phyloP scores from a whole-genome alignment of 2,113 vertebrate genomes.

The Nothoprocta perdicaria region DNA sequence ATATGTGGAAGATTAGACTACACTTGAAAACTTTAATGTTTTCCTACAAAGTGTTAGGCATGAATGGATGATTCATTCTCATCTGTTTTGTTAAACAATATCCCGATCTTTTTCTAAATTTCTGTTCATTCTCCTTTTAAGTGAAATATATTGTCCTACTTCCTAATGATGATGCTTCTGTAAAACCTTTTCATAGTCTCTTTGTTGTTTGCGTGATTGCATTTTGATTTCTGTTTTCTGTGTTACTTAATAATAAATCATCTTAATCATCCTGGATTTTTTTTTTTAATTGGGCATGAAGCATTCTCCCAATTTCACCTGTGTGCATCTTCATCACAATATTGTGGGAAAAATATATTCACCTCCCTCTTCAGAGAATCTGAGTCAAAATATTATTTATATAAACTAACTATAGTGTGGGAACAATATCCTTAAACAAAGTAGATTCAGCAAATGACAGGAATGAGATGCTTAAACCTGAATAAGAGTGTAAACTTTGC shows the following conservation, averaged over 20 bases:
- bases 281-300: not conserved
- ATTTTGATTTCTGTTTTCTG: not conserved
- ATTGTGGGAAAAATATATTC: not conserved
- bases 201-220: accelerated
- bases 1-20: not conserved
- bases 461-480: not conserved
- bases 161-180: not conserved
- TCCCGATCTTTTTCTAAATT: not conserved
- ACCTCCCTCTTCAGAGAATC: not conserved
- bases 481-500: not conserved
- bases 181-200: not conserved
- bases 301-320: not conserved
- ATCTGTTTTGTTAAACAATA: not conserved
- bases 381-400: not conserved
- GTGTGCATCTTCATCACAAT: not conserved
- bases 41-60: not conserved
- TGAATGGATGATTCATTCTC: not conserved
- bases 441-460: not conserved
- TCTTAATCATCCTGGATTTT: not conserved
- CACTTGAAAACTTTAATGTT: not conserved
- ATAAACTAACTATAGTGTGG: not conserved
- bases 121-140: not conserved
- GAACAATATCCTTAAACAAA: not conserved
- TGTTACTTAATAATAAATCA: not conserved
- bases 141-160: not conserved